Evolutionary conservation across 2,888 invertebrate species (phyloP).

Genomic region (Ditula angustiorana): DNA sequence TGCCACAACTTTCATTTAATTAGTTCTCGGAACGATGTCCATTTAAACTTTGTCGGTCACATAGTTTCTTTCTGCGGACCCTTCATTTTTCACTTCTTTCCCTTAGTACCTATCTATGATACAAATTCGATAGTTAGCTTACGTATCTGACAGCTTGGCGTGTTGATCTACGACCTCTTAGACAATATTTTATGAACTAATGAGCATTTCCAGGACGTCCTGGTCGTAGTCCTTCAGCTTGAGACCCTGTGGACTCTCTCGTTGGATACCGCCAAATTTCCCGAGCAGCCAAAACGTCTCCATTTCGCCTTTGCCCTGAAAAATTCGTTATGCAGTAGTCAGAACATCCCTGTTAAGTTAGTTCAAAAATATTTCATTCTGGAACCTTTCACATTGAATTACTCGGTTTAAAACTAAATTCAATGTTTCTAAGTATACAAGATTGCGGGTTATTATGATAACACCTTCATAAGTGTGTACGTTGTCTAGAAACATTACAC

Average conservation of each 20-base stretch:
- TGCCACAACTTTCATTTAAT: no score
- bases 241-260: conserved; percentile 64
- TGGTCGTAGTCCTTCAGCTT: conserved; percentile 73
- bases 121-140: neutral
- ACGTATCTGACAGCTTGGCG: neutral
- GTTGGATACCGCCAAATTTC: conserved; percentile 63
- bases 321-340: no score
- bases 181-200: conserved; percentile 40
- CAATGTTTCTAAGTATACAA: no score
- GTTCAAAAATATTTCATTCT: no score
- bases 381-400: neutral
- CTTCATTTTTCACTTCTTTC: neutral
- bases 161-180: neutral
- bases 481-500: no score
- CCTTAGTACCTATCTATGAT: neutral
- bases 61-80: neutral
- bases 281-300: conserved; percentile 83
- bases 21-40: no score
- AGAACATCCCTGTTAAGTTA: no score
- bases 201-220: conserved; percentile 72
- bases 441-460: no score
- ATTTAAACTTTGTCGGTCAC: neutral
- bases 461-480: no score
- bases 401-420: no score
- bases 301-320: conserved; percentile 84